Evolutionary conservation across 2,888 invertebrate species (phyloP).

Genomic region (Stratiomys singularior): DNA sequence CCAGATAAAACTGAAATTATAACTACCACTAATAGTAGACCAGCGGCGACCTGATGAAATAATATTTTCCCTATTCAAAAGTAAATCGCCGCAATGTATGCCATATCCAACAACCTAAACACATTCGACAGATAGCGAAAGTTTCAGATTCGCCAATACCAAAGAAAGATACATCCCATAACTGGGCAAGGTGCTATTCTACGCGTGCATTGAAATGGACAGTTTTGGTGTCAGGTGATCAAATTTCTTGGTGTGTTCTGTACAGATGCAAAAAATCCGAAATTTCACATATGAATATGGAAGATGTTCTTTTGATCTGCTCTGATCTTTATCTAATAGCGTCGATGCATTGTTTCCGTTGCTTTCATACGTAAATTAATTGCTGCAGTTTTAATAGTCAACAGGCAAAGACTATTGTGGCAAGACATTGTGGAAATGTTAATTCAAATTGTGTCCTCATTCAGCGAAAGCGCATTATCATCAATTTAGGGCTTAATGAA

Average conservation of each 20-base stretch:
- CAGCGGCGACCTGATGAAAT: conserved; percentile 7
- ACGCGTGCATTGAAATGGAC: background rate
- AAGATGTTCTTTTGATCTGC: background rate
- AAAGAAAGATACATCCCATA: background rate
- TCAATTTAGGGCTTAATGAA: too few relatives aligned
- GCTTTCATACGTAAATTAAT: background rate
- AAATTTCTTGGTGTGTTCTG: background rate
- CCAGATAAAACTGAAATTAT: background rate
- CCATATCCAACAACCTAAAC: background rate
- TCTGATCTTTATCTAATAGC: background rate
- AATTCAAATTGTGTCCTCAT: conserved; percentile 32
- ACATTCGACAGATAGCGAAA: background rate
- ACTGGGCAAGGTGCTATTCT: background rate
- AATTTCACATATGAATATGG: background rate
- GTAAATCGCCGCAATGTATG: conserved; percentile 17
- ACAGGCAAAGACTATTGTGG: background rate
- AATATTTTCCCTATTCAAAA: conserved; percentile 8
- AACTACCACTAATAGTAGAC: background rate
- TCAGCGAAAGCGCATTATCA: background rate
- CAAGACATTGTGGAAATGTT: background rate
- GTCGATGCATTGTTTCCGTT: background rate
- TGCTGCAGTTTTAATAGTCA: background rate
- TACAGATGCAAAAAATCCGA: background rate
- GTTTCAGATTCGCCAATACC: background rate
- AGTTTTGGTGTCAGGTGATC: background rate